These are phyloP conservation scores for Pangasius mekongensis DNA, from an alignment of 2,797 vertebrate species.

Conservation along the genomic window DNA sequence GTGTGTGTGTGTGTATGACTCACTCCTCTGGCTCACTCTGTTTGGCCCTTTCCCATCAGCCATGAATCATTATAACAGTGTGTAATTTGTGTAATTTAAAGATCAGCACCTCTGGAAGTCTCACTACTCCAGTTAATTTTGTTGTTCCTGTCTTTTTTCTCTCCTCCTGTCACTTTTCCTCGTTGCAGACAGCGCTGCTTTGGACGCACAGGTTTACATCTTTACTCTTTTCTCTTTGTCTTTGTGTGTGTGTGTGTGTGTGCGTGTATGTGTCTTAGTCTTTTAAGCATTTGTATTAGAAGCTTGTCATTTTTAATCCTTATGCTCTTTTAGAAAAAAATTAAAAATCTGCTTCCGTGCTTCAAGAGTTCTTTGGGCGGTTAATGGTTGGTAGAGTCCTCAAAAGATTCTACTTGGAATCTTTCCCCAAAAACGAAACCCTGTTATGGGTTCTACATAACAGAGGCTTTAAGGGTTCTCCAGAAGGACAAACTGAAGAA, in stretches of 20 bases:
- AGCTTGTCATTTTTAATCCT: background rate
- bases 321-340: background rate
- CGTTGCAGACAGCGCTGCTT: constrained; percentile 91
- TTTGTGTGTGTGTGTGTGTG: constrained; percentile 28
- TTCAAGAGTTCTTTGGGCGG: too few species aligned
- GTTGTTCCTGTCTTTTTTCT: constrained; percentile 68
- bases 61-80: constrained; percentile 52
- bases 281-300: background rate
- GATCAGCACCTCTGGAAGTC: constrained; percentile 35
- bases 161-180: constrained; percentile 78
- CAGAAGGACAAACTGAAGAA: background rate
- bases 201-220: constrained; percentile 96
- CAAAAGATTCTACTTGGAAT: background rate
- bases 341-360: background rate
- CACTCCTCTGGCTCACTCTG: constrained; percentile 37
- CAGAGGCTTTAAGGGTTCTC: background rate
- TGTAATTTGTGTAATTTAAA: constrained; percentile 54
- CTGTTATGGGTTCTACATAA: background rate
- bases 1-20: constrained; percentile 8
- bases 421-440: background rate
- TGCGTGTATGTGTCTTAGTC: background rate
- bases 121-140: constrained; percentile 28
- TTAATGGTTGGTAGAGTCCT: too few species aligned
- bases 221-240: constrained; percentile 49
- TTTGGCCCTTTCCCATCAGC: constrained; percentile 43